phyloP scores from a whole-genome alignment of 2,797 vertebrate species.

The Enteromius treurensis region DNA sequence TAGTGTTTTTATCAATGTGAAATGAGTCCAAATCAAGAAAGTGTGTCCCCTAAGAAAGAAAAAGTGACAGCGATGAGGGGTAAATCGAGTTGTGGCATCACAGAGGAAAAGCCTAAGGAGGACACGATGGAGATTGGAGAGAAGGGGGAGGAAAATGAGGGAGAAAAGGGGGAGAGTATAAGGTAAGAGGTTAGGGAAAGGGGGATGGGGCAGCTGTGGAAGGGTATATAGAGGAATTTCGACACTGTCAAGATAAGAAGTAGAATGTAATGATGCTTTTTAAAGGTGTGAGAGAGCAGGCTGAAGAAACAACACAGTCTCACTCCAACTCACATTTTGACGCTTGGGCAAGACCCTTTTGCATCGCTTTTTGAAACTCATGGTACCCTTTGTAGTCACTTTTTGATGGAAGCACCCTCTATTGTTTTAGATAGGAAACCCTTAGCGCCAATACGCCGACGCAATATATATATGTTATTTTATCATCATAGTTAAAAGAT shows the following conservation, averaged over 20 bases:
- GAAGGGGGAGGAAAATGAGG: constrained; percentile 8
- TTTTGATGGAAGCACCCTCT: too few relatives aligned
- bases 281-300: constrained; percentile 69
- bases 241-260: constrained; percentile 72
- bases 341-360: too few relatives aligned
- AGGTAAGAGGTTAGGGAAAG: constrained; percentile 48
- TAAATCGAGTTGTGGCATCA: constrained; percentile 65
- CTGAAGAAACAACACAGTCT: background rate
- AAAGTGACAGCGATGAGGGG: constrained; percentile 46
- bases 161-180: constrained; percentile 38
- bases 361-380: too few relatives aligned
- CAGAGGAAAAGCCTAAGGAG: constrained; percentile 59
- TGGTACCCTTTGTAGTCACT: too few relatives aligned
- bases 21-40: constrained; percentile 76
- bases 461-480: too few relatives aligned
- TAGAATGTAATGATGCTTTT: constrained; percentile 12
- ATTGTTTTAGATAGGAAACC: too few relatives aligned
- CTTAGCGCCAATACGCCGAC: too few relatives aligned
- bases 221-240: constrained; percentile 68
- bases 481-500: too few relatives aligned
- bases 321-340: too few relatives aligned
- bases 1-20: constrained; percentile 89
- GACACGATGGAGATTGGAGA: constrained; percentile 46
- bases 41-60: constrained; percentile 61
- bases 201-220: constrained; percentile 39